Base-by-base conservation (phyloP, 2,113 vertebrate species). In the Rallus limicola region DNA sequence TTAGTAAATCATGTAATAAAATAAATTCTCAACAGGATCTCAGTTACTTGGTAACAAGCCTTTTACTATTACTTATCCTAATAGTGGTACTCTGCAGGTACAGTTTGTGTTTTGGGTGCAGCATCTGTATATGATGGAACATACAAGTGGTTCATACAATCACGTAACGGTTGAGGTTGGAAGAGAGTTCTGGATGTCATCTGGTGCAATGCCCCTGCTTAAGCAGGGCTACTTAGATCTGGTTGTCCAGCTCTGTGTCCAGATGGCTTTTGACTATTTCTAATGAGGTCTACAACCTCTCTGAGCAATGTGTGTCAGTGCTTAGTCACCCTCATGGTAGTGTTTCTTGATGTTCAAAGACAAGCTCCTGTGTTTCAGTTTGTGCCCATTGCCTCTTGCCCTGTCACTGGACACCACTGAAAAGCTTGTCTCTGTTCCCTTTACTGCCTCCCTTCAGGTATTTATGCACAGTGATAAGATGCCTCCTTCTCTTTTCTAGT, bases 1-100 rank as follows among this genome's bases (percentile, higher is more conserved):
- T 82, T 68, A 59, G 53, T 88, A 93, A 96, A 92, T 91, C 69
- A 77, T 64, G 23, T 67, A 88, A 81, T 89, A 75, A 78, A 90
- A 78, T 17, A 86, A 76, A 60, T 28, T 52, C 50, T 82, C 44
- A 60, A 42, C 24, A 77, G 28, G 36, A 52, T 94, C n/a, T 83
- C 46, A 26, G 52, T 84, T 88, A 59, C 60, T 81, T 88, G 10
- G 24, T 74, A 74, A 67, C 34, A 78, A 70, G 16, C 46, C 6
- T 86, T 91, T 78, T 84, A 36, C 74, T 72, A 60, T 68, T 93
- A 40, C 75, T 88, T 69, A 75, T 13, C 19, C 79, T 79, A 75
- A 40, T 74, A 83, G 75, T 11, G 16, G n/a, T 46, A 33, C 36
- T 63, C n/a, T 46, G 52, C 60, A 78, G 42, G 21, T 80, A 82